Percentiles rank a stretch among this genome's conserved stretches.
Evolutionary conservation across 2,888 invertebrate genomes (phyloP).

Genomic region (Drosophila neoperkinsi): DNA sequence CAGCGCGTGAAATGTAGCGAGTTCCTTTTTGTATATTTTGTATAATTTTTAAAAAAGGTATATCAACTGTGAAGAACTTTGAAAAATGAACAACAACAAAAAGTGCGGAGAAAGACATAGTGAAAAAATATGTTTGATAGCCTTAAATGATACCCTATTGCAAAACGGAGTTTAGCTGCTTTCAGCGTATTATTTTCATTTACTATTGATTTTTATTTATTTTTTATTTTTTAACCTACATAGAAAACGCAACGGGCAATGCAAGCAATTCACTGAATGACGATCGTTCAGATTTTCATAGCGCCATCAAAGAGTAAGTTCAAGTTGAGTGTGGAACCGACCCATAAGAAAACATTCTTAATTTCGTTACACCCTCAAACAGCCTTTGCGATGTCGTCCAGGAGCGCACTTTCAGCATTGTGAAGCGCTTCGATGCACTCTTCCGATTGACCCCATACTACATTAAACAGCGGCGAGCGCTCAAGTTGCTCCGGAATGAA

Average conservation of each 20-base stretch:
- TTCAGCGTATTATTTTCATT: neutral
- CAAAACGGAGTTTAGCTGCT: neutral
- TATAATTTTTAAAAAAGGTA: neutral
- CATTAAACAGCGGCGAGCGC: constrained; percentile 69
- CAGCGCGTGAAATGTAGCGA: constrained; percentile 8
- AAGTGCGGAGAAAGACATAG: neutral
- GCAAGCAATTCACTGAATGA: constrained; percentile 66
- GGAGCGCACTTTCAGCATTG: constrained; percentile 76
- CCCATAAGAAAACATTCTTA: neutral
- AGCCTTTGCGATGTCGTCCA: constrained; percentile 77
- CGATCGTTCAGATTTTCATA: constrained; percentile 70
- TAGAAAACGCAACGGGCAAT: constrained; percentile 78
- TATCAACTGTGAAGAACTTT: neutral
- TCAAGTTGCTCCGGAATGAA: constrained; percentile 82
- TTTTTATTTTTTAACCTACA: no score
- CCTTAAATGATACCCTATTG: neutral
- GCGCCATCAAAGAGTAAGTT: constrained; percentile 75
- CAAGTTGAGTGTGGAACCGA: neutral
- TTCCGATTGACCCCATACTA: constrained; percentile 75
- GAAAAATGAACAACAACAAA: neutral
- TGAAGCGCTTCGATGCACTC: constrained; percentile 77
- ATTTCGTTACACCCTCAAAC: neutral
- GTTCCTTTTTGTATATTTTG: neutral
- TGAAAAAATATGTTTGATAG: neutral
- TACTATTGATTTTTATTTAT: neutral